Evolutionary conservation across 1,140 invertebrate genomes (phyloP), one percentile per base, ranked within the genome.

Genomic region (Pogonomyrmex barbatus): DNA sequence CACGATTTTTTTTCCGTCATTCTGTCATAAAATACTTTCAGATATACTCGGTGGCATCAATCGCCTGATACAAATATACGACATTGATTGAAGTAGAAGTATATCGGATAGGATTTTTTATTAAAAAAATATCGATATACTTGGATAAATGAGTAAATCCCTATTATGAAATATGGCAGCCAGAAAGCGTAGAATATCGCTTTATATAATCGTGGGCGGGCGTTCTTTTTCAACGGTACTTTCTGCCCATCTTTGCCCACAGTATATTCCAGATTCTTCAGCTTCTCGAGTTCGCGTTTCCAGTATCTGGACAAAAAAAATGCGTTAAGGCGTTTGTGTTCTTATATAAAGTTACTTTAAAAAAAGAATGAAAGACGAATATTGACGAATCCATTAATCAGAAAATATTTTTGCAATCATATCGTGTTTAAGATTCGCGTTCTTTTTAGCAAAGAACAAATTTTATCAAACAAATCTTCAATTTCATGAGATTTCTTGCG

Each of bases 101-200:
- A 24, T 24, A 24, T 24, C 24, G 24, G 24, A 0, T 0, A 24
- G 24, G 24, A 24, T 24, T 24, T 24, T 0, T 24, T 24, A 24
- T 24, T 24, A 24, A 24, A 30, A 60, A 45, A 2, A 14, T 47
- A n/a, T 4, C 0, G 6, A 65, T 47, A 17, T 36, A 83, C 79
- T 24, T 93, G 92, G 0, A 94, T 6, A 4, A 95, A 92, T 60
- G 94, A 87, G 63, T 95, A 90, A 0, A 95, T 39, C 1, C 95
- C 95, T 24, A 94, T 92, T 5, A 92, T 88, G 2, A 95, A 24
- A 67, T 95, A 96, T 3, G 92, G 92, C 86, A 93, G 92, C 68
- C 94, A 90, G 87, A 96, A 96, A 12, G 95, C 93, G 52, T 92
- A 95, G 1, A 94, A 33, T 5, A 96, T 81, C 0, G 95, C 95